Conservation (phyloP, 2,888 invertebrate species). For the Brassicogethes aeneus region DNA sequence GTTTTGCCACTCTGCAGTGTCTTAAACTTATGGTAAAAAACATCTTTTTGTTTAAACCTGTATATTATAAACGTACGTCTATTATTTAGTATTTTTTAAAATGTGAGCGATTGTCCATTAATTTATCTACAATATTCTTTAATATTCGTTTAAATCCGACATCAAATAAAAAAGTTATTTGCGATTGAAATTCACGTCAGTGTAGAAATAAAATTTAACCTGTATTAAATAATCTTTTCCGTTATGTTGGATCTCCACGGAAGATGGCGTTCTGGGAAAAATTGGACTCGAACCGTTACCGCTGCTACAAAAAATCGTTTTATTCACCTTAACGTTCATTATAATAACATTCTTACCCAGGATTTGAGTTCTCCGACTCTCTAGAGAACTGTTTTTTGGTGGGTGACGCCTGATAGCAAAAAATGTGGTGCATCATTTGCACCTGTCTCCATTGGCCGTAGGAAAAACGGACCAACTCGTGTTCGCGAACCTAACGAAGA, state of each 20-base stretch:
- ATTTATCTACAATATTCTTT: no score
- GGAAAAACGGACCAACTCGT: constrained; percentile 74
- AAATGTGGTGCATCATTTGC: constrained; percentile 80
- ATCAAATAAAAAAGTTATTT: no score
- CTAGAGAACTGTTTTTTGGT: constrained; percentile 73
- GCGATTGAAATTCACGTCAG: no score
- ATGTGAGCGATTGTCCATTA: no score
- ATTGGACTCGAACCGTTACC: constrained; percentile 37
- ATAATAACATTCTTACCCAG: constrained; percentile 12
- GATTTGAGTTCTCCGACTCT: constrained; percentile 47
- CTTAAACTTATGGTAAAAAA: no score
- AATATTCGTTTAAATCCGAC: no score
- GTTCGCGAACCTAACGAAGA: constrained; percentile 61
- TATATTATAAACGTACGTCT: no score
- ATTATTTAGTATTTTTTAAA: no score
- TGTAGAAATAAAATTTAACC: no score
- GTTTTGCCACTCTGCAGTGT: no score
- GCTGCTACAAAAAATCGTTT: constrained; percentile 14
- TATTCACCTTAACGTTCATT: neutral
- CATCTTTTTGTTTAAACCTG: no score
- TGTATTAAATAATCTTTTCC: constrained; percentile 61
- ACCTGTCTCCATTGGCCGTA: constrained; percentile 78
- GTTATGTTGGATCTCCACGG: constrained; percentile 36
- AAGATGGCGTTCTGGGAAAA: constrained; percentile 37
- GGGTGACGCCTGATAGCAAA: constrained; percentile 81